These are phyloP conservation scores for Entosphenus tridentatus DNA, from an alignment of 2,113 vertebrate species.

Conservation along the genomic window DNA sequence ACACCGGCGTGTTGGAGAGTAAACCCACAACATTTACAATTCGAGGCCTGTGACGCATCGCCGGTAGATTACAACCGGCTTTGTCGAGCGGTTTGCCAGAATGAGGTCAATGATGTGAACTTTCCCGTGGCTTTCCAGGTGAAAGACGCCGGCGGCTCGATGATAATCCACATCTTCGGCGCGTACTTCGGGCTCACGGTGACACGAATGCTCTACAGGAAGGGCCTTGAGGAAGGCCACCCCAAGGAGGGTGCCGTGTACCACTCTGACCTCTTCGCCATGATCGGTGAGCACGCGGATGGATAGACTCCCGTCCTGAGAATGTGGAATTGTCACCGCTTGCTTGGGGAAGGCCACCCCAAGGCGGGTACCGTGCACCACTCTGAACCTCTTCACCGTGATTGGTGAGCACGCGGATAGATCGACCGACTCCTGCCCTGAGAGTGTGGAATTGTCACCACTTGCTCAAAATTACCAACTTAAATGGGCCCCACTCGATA, in stretches of 20 bases:
- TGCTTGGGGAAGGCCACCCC: not conserved
- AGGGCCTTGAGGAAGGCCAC: conserved; percentile 2
- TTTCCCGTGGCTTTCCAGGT: not conserved
- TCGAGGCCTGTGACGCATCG: too few species aligned
- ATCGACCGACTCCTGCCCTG: too few species aligned
- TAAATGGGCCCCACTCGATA: too few species aligned
- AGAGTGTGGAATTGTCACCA: too few species aligned
- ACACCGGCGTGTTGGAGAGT: too few species aligned
- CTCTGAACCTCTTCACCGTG: not conserved
- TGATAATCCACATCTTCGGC: not conserved
- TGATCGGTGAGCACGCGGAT: not conserved
- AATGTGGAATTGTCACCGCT: too few species aligned
- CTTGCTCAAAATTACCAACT: not conserved
- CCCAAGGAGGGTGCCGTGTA: not conserved
- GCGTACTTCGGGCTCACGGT: conserved; percentile 1
- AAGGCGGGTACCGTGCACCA: not conserved
- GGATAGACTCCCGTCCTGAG: too few species aligned
- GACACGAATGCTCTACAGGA: conserved; percentile 3
- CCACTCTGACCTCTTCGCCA: conserved; percentile 4
- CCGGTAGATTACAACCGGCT: too few species aligned
- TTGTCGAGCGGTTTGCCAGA: too few species aligned
- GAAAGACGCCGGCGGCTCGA: conserved; percentile 1
- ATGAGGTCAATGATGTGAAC: too few species aligned
- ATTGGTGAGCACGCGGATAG: not conserved
- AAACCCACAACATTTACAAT: too few species aligned